These are phyloP conservation scores for Clavelina lepadiformis DNA, from an alignment of 23 tunicate species.

Conservation along the genomic window DNA sequence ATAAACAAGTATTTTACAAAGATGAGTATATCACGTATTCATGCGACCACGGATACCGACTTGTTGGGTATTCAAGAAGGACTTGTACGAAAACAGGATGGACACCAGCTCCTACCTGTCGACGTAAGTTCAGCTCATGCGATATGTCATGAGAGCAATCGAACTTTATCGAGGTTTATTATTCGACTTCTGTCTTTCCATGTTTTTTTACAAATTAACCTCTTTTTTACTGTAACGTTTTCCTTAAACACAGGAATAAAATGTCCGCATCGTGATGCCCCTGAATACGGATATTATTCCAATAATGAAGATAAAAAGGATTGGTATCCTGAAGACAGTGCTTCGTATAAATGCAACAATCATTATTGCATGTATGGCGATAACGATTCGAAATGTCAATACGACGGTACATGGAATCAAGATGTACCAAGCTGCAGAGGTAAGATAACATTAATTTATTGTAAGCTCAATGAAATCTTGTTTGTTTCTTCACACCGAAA, in stretches of 20 bases:
- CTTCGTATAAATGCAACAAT: background rate
- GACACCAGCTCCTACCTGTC: constrained; percentile 7
- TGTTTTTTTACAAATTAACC: background rate
- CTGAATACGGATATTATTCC: constrained; percentile 7
- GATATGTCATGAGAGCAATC: background rate
- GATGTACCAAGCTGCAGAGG: constrained; percentile 13
- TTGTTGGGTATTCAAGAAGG: background rate
- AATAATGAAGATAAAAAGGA: background rate
- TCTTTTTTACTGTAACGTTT: background rate
- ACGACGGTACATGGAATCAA: constrained; percentile 3
- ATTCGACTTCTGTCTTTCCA: background rate
- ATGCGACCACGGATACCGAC: constrained; percentile 10
- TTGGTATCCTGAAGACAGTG: constrained; percentile 14
- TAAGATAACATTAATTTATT: background rate
- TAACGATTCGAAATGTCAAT: background rate
- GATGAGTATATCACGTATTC: constrained; percentile 1
- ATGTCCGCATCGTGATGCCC: constrained; percentile 14
- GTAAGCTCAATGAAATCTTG: background rate
- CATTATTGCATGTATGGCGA: constrained; percentile 1
- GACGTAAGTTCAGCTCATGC: constrained; percentile 3
- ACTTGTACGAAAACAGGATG: constrained; percentile 4
- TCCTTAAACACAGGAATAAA: background rate
- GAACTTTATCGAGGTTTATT: background rate
- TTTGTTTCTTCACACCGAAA: too few relatives aligned
- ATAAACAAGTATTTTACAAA: background rate